Percentiles rank a stretch among this genome's conserved stretches.
Conservation (phyloP, 2,888 invertebrate species). For the Auanema sp. region DNA sequence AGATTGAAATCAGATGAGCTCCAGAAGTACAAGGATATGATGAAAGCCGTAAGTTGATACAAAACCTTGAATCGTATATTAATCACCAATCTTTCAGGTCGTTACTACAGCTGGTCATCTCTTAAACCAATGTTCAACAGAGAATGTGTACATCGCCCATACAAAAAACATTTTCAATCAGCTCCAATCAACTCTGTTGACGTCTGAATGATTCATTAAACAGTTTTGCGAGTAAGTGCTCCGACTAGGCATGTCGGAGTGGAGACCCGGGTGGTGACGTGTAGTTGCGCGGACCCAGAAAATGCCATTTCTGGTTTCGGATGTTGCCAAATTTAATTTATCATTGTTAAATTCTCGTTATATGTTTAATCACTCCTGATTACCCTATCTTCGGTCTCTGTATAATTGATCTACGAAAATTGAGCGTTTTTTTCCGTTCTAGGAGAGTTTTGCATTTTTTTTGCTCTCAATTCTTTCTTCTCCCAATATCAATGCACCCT, state of each 20-base stretch:
- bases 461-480: too few species aligned
- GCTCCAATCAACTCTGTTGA: constrained; percentile 21
- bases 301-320: neutral
- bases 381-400: constrained; percentile 6
- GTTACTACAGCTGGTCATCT: constrained; percentile 22
- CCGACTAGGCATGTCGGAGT: neutral
- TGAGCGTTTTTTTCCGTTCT: too few species aligned
- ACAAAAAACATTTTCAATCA: constrained; percentile 38
- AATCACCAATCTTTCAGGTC: constrained; percentile 19
- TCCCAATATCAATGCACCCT: too few species aligned
- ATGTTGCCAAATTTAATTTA: constrained; percentile 4
- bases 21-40: constrained; percentile 30
- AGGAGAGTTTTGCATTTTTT: too few species aligned
- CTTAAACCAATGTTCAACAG: constrained; percentile 22
- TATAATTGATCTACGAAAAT: too few species aligned
- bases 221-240: neutral
- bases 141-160: constrained; percentile 41
- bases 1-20: constrained; percentile 33
- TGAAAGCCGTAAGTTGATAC: constrained; percentile 24
- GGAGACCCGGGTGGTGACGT: neutral
- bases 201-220: neutral
- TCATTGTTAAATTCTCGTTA: too few species aligned
- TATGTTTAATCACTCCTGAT: too few species aligned
- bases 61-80: neutral
- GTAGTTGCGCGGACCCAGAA: neutral